phyloP scores from a whole-genome alignment of 2,113 vertebrate species.

The Dicrurus megarhynchus region DNA sequence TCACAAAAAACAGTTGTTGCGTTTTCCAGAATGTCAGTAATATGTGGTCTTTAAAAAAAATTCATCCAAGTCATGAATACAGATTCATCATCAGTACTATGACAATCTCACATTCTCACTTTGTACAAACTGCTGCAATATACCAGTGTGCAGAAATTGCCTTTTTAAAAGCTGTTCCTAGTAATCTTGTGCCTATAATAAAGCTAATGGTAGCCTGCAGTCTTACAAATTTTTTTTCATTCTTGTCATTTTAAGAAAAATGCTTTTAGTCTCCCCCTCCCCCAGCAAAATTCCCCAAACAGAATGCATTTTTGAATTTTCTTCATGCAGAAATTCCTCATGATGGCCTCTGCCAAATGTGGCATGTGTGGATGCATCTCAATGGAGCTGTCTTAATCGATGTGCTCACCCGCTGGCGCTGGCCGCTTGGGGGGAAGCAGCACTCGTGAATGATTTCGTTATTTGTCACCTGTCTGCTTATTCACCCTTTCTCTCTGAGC shows the following conservation, averaged over 20 bases:
- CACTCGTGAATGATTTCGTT: not conserved
- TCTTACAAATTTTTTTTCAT: not conserved
- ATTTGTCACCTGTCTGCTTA: not conserved
- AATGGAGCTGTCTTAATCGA: not conserved
- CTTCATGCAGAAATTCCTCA: conserved; percentile 2
- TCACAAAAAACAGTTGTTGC: not conserved
- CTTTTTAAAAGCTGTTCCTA: not conserved
- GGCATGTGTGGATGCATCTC: not conserved
- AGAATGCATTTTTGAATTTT: not conserved
- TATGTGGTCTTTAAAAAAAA: not conserved
- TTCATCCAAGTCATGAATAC: not conserved
- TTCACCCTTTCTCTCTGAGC: not conserved
- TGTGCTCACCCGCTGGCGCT: not conserved
- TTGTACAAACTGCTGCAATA: not conserved
- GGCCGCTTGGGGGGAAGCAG: not conserved
- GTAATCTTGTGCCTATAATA: not conserved
- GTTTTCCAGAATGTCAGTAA: not conserved
- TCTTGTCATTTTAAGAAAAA: not conserved
- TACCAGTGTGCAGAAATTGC: not conserved
- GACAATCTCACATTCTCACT: not conserved
- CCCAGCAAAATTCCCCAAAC: not conserved
- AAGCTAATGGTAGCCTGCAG: rapidly evolving
- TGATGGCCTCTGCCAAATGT: not conserved
- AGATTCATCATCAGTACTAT: not conserved
- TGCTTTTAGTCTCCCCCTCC: not conserved